Base-by-base conservation (phyloP, 2,888 invertebrate species). In the Drosophila prolongata region DNA sequence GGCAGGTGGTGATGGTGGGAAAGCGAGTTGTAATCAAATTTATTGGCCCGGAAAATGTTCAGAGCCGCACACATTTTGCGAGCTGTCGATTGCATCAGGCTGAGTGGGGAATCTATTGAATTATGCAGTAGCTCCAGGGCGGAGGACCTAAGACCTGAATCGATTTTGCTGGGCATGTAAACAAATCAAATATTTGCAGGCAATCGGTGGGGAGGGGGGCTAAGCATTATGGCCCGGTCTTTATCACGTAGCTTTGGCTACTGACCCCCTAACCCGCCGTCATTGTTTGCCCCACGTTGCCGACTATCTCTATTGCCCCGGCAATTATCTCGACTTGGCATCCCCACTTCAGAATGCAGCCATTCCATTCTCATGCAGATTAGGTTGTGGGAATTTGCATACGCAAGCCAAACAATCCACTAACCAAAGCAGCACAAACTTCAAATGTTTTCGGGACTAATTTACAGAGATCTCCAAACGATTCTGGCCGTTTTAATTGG, bases 31-130 rank as follows among this genome's bases (percentile, higher is more conserved):
- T 79, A 85, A 83, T 83, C 80, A 77, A 85, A 85, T 87, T 81
- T 77, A 87, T 77, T 87, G 76, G 69, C 65, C 75, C 70, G 77
- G 72, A 85, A 85, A 77, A 79, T 79, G 67, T 76, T 65, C 53
- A 62, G 60, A 73, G 59, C 70, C 37, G 67, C 58, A 56, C 44
- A 46, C 76, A 77, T 76, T 87, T 78, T 81, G 69, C 72, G 76
- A 82, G 70, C 85, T 87, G 87, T 84, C 85, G 77, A 85, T 85
- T 87, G 82, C 80, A 81, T 64, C 67, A 60, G 37, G 27, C 54
- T 75, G 56, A 57, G 46, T 62, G 40, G 44, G 57, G 58, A 70
- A 71, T 61, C 75, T 67, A 84, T 83, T 83, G 74, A 87, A 87
- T 83, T 79, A 83, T 81, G 87, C 79, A 79, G 47, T 43, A 77